These are phyloP conservation scores for Bacillus rossius DNA, from an alignment of 1,140 invertebrate species.

Conservation along the genomic window DNA sequence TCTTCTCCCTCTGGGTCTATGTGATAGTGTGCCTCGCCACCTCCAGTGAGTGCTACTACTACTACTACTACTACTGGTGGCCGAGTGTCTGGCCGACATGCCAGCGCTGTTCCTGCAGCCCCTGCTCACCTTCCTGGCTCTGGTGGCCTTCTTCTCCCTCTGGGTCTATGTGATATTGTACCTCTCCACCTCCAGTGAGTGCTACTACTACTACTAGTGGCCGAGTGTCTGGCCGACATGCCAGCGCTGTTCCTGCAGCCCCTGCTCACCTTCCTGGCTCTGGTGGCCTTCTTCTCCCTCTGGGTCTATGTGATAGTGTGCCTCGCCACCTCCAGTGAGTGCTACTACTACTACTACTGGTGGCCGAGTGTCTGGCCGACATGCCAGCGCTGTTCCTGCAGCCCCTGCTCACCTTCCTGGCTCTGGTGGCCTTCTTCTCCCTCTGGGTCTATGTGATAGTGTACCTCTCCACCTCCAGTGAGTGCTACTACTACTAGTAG, in stretches of 20 bases:
- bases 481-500: too few relatives aligned
- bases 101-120: constrained; percentile 86
- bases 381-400: constrained; percentile 84
- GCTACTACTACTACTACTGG: too few relatives aligned
- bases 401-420: constrained; percentile 78
- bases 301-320: constrained; percentile 76
- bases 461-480: constrained; percentile 63
- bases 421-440: constrained; percentile 69
- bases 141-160: constrained; percentile 74
- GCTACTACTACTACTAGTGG: too few relatives aligned
- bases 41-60: constrained; percentile 62
- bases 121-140: constrained; percentile 72
- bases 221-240: too few relatives aligned
- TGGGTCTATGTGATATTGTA: constrained; percentile 76
- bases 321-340: constrained; percentile 65
- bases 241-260: constrained; percentile 86
- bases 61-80: too few relatives aligned
- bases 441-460: constrained; percentile 81
- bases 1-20: constrained; percentile 80
- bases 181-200: constrained; percentile 65
- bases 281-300: constrained; percentile 74
- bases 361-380: too few relatives aligned
- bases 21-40: constrained; percentile 68
- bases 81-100: too few relatives aligned
- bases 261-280: constrained; percentile 72